Conservation (phyloP, 2,888 invertebrate genomes). For the Dryobota labecula region DNA sequence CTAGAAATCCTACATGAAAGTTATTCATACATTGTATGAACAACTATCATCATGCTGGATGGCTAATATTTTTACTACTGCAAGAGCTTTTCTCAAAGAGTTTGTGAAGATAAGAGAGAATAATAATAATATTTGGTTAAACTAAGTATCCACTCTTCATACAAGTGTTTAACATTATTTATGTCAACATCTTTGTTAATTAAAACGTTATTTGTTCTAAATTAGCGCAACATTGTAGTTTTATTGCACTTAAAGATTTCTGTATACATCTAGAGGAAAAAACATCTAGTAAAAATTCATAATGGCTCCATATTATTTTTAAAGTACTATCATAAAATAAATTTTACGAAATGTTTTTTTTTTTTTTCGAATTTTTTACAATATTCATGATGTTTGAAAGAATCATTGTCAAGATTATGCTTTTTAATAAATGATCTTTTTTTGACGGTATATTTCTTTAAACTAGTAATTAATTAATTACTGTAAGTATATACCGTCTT, state of each 20-base stretch:
- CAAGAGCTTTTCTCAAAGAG: neutral
- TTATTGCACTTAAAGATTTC: neutral
- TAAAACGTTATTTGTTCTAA: neutral
- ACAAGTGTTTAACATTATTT: neutral
- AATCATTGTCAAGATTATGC: neutral
- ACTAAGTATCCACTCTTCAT: neutral
- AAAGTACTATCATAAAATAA: neutral
- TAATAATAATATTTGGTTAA: conserved; percentile 2
- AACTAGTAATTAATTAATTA: neutral
- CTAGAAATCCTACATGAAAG: neutral
- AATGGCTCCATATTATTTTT: neutral
- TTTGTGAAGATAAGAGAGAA: neutral
- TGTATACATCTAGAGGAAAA: neutral
- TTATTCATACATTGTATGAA: neutral
- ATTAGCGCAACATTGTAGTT: neutral
- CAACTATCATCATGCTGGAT: neutral
- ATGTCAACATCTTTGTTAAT: neutral
- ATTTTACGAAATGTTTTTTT: neutral
- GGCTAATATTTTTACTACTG: neutral
- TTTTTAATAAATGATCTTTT: neutral
- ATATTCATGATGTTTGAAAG: neutral
- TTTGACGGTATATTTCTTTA: neutral
- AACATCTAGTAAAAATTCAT: neutral
- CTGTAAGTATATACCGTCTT: neutral
- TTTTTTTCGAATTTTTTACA: neutral